Base-by-base conservation (phyloP, 2,797 vertebrate genomes). In the Phalloptychus januarius region DNA sequence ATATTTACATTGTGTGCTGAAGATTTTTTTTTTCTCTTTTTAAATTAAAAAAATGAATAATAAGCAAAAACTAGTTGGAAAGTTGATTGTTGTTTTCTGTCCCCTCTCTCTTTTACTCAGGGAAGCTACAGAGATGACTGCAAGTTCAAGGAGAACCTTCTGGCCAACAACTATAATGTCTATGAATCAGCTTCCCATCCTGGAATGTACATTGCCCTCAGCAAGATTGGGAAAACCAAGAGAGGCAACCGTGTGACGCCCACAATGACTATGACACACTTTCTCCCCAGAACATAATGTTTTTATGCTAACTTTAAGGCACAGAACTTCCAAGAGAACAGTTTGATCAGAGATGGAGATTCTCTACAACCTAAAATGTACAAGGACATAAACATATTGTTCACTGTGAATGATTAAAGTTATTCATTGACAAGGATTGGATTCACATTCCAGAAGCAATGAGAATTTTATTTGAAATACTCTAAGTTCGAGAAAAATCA, bases 81-180 rank as follows among this genome's bases (percentile, higher is more conserved):
- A 38, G 33, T 77, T 56, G 44, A 6, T 40, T 7, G 4, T 28
- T 28, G 18, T 7, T 23, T 63, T 20, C 45, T 25, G 61, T 65
- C 33, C 33, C 33, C 28, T 56, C n/a, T 65, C 16, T 72, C 15
- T 63, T 31, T 7, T 8, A 40, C 15, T 83, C 91, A 98, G 98
- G 95, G 90, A 45, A 94, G 96, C 91, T 99, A 96, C 94, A 96
- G 88, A 0, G 93, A 97, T 0, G 97, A 99, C 81, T 99, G 97
- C 93, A 97, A 96, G 93, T 99, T 99, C 94, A 98, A 94, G 92
- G 98, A 99, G 90, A 97, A 89, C 1, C 95, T 99, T 15, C 96
- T 99, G 72, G 96, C 97, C 76, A 99, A 99, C 93, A 98, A 99
- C 93, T 99, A 99, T 88, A 99, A 99, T 0, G 97, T 97, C 12